phyloP scores from a whole-genome alignment of 1,140 invertebrate genomes.

The Drosophila kanapiae region DNA sequence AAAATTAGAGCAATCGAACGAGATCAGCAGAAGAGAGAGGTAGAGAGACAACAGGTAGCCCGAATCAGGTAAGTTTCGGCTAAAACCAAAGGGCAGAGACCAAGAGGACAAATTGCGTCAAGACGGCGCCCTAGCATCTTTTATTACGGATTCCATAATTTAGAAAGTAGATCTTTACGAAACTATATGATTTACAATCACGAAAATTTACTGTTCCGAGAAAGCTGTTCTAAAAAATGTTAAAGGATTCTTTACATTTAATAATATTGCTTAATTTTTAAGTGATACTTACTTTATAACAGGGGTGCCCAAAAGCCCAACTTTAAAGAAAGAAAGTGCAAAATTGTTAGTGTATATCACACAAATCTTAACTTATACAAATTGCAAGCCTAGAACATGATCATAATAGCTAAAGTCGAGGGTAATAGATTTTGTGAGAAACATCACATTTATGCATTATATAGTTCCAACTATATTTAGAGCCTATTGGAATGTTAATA shows the following conservation, averaged over 20 bases:
- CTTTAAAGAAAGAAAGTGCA: too few species aligned
- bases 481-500: neutral
- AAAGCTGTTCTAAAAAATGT: neutral
- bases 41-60: conserved; percentile 40
- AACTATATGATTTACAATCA: conserved; percentile 10
- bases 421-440: too few species aligned
- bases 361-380: too few species aligned
- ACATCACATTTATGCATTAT: too few species aligned
- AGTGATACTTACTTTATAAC: too few species aligned
- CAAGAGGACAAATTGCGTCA: conserved; percentile 46
- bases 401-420: too few species aligned
- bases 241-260: neutral
- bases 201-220: neutral
- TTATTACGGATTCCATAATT: conserved; percentile 46
- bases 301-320: too few species aligned
- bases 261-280: too few species aligned
- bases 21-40: neutral
- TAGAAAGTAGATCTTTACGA: conserved; percentile 15
- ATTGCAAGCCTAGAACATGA: too few species aligned
- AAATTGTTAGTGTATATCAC: too few species aligned
- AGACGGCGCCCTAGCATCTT: conserved; percentile 38
- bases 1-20: conserved; percentile 60
- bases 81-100: conserved; percentile 8
- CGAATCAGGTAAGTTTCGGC: conserved; percentile 39
- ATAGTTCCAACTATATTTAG: too few species aligned